Evolutionary conservation across 2,888 invertebrate species (phyloP).

Genomic region (Phengaris arion): DNA sequence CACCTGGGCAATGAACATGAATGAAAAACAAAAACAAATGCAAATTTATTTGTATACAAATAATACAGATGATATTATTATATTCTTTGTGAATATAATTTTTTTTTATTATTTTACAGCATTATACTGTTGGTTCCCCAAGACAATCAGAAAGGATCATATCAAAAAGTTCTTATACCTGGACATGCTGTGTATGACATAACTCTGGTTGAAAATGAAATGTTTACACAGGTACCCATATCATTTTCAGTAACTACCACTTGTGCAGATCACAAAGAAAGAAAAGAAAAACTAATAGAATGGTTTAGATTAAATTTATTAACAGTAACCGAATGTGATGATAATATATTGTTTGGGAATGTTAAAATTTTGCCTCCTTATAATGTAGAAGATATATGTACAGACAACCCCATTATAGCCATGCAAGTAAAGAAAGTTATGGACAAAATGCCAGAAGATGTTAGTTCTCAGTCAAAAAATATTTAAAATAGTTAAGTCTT

Average conservation of each 20-base stretch:
- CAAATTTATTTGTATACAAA: too few relatives aligned
- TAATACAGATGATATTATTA: too few relatives aligned
- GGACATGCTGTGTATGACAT: constrained; percentile 60
- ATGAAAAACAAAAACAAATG: too few relatives aligned
- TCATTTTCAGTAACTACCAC: constrained; percentile 36
- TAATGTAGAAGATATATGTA: constrained; percentile 54
- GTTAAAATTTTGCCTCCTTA: constrained; percentile 62
- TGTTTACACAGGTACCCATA: constrained; percentile 43
- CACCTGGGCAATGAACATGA: too few relatives aligned
- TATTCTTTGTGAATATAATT: too few relatives aligned
- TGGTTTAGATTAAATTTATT: constrained; percentile 64
- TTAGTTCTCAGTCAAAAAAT: constrained; percentile 38
- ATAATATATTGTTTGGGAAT: constrained; percentile 59
- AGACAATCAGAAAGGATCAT: constrained; percentile 42
- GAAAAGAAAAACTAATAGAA: constrained; percentile 52
- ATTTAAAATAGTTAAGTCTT: constrained; percentile 7
- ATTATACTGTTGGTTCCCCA: constrained; percentile 55
- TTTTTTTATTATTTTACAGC: constrained; percentile 51
- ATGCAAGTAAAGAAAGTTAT: constrained; percentile 60
- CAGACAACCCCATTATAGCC: constrained; percentile 61
- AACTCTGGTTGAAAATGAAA: constrained; percentile 40
- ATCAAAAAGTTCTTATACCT: constrained; percentile 55
- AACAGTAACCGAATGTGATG: constrained; percentile 54
- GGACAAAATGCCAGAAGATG: constrained; percentile 59
- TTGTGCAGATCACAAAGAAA: constrained; percentile 43